phyloP scores from a whole-genome alignment of 2,888 invertebrate genomes.

The Caenorhabditis sp. region DNA sequence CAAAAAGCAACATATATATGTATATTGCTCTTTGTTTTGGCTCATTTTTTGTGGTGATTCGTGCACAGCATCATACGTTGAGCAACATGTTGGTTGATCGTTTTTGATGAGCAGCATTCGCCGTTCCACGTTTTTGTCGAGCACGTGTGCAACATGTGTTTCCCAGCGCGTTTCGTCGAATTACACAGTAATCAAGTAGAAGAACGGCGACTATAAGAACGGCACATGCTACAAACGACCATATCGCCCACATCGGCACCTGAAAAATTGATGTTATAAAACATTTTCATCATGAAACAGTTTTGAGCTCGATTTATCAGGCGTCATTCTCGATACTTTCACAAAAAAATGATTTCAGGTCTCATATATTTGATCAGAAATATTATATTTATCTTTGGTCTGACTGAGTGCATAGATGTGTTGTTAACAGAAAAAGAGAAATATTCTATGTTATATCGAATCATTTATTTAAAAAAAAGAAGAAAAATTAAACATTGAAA shows the following conservation, averaged over 20 bases:
- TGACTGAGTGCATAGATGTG: too few relatives aligned
- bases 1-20: background rate
- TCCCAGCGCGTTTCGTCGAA: constrained; percentile 65
- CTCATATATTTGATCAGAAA: too few relatives aligned
- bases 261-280: too few relatives aligned
- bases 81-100: constrained; percentile 66
- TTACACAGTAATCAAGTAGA: constrained; percentile 66
- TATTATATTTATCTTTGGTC: too few relatives aligned
- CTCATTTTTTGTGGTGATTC: background rate
- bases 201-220: constrained; percentile 60
- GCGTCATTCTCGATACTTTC: too few relatives aligned
- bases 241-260: constrained; percentile 67
- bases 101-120: constrained; percentile 59
- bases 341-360: too few relatives aligned
- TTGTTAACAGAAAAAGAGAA: too few relatives aligned
- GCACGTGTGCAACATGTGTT: constrained; percentile 52
- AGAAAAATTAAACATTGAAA: too few relatives aligned
- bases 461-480: too few relatives aligned
- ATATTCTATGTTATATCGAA: too few relatives aligned
- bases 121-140: constrained; percentile 40
- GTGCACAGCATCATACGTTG: constrained; percentile 49
- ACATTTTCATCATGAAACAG: background rate
- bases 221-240: constrained; percentile 59
- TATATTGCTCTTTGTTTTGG: background rate
- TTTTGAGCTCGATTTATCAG: too few relatives aligned